Base-by-base conservation (phyloP, 2,113 vertebrate species). In the Xiphophorus hellerii region DNA sequence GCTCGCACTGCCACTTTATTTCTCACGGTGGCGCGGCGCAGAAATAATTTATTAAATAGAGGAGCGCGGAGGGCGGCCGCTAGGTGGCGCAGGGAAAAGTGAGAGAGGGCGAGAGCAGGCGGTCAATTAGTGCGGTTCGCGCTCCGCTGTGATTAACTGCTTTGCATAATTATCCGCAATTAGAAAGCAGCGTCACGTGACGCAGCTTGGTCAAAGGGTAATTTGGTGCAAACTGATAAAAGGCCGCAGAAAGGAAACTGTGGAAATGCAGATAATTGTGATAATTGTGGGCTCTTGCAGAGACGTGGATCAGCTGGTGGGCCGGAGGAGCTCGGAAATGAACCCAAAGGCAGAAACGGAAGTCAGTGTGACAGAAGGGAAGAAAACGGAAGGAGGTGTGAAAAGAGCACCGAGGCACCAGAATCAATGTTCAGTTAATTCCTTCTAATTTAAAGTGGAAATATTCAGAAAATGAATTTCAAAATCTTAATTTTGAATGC, bases 1-100 rank as follows among this genome's bases (percentile, higher is more conserved):
- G 44, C 69, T n/a, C 25, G 63, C 17, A 28, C 76, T 74, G 85
- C 35, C 88, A 92, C 91, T 90, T 90, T 88, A 64, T 84, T 90
- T 84, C 81, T 90, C 78, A 78, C 83, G 79, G 83, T 85, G 80
- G 80, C 86, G 78, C 85, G 71, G 67, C 51, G 51, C 17, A 66
- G 63, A 88, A 86, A 85, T 80, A 68, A 74, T n/a, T 58, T 58
- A 58, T 58, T 58, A 11, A 58, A 58, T n/a, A 3, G 17, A 7
- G 17, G 44, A 8, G 51, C 25, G 62, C 8, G 48, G 25, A 15
- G 37, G 10, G 28, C 13, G 13, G 28, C 61, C 28, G 15, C 61
- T 62, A 30, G 29, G 15, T 58, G 51, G 51, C 51, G 51, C 51
- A 58, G 51, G 25, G 51, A 58, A 10, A 48, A 1, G 44, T 6